Evolutionary conservation across 2,113 vertebrate genomes (phyloP), one percentile per base, ranked within the genome.

Genomic region (Chionodraco myersi): DNA sequence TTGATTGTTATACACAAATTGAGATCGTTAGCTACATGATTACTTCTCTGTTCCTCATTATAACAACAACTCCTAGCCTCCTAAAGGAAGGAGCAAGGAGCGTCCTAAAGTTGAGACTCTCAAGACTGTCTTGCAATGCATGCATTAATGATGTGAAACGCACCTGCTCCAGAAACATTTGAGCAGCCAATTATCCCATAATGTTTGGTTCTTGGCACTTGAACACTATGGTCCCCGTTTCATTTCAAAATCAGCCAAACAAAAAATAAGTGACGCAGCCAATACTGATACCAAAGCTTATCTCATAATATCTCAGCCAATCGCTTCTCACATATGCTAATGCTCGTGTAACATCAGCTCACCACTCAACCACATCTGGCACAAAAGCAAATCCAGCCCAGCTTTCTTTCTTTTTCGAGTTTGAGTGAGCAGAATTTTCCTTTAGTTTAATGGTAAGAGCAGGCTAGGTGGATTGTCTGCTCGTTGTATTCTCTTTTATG

Each of bases 361-460:
- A 62, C 57, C 58, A 45, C 30, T 72, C 51, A 63, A 78, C 57
- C 72, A 87, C 90, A 91, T 92, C 82, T 88, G 82, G 83, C 72
- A 13, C 36, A 48, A 60, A 15, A 49, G 52, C 23, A 72, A 65
- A 54, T 61, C 75, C 65, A 59, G 73, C 66, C 71, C 60, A 63
- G 77, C 52, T 80, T 64, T 72, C 52, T 41, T 21, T 61, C 5
- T 62, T 79, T 76, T 48, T 77, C 16, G 54, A 51, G 15, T 77
- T 76, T 61, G 66, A 85, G 53, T 83, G 82, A 87, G 79, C 83
- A 72, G 68, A 79, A 71, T 87, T 90, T 92, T 91, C 86, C 86
- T 84, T 84, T 18, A 8, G 0, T 76, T 84, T 82, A 80, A 86
- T 77, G 68, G 74, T 58, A 18, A 57, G 56, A 77, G 71, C 88